Percentiles rank a stretch among this genome's conserved stretches.
Evolutionary conservation across 2,888 invertebrate genomes (phyloP).

Genomic region (Blomia tropicalis): DNA sequence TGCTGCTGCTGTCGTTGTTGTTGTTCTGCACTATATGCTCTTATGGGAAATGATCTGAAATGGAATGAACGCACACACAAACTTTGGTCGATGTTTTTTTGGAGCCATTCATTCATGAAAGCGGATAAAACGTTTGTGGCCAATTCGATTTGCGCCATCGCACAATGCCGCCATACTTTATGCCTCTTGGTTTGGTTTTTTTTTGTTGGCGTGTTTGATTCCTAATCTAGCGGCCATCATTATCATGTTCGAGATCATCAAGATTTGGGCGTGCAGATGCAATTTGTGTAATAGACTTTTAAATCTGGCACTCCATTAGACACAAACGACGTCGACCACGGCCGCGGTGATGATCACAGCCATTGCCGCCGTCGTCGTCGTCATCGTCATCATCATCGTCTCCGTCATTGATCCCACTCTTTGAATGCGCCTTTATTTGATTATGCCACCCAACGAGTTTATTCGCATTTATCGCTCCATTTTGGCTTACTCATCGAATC

Average conservation of each 20-base stretch:
- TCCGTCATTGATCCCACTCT: background rate
- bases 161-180: background rate
- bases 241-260: conserved; percentile 13
- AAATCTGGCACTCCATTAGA: conserved; percentile 11
- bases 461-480: conserved; percentile 15
- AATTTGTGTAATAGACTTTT: conserved; percentile 13
- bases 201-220: conserved; percentile 4
- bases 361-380: no score
- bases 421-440: conserved; percentile 13
- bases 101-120: conserved; percentile 8
- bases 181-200: background rate
- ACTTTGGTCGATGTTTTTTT: no score
- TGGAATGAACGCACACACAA: no score
- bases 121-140: conserved; percentile 8
- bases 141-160: conserved; percentile 11
- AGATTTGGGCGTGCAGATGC: conserved; percentile 14
- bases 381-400: no score
- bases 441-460: conserved; percentile 15
- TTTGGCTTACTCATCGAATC: background rate
- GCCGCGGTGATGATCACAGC: background rate
- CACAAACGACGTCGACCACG: background rate
- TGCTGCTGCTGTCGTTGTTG: no score
- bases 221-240: conserved; percentile 4
- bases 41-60: no score
- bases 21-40: no score